phyloP scores from a whole-genome alignment of 2,797 vertebrate species.

The Acanthurus leucopareius region DNA sequence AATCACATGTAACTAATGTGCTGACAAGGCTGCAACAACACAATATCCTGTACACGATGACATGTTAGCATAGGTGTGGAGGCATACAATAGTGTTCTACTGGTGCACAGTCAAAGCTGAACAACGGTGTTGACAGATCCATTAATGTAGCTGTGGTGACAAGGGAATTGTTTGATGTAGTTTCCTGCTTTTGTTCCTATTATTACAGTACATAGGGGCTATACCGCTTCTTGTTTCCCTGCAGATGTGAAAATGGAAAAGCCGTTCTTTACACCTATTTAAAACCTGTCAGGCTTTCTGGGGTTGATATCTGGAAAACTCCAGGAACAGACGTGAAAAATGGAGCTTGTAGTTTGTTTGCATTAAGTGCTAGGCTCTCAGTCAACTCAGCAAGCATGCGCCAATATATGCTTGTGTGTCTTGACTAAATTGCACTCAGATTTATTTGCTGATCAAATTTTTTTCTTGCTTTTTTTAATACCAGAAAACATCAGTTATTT shows the following conservation, averaged over 20 bases:
- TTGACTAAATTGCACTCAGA: constrained; percentile 25
- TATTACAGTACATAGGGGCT: background rate
- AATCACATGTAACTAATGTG: background rate
- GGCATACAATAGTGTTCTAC: background rate
- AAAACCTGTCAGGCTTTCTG: background rate
- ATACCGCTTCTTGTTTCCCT: background rate
- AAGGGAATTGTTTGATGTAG: background rate
- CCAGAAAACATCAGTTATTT: too few species aligned
- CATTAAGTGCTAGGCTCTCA: constrained; percentile 2
- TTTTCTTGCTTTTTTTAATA: too few species aligned
- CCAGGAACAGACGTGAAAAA: constrained; percentile 24
- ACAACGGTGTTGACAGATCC: constrained; percentile 8
- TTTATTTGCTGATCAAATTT: constrained; percentile 11
- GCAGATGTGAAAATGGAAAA: background rate
- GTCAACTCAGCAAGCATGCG: constrained; percentile 6
- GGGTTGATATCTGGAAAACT: constrained; percentile 9
- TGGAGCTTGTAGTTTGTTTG: background rate
- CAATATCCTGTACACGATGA: background rate
- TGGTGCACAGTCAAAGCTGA: constrained; percentile 7
- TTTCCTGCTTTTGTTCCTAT: background rate
- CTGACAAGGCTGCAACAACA: background rate
- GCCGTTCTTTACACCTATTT: background rate
- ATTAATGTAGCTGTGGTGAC: constrained; percentile 18
- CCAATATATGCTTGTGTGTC: constrained; percentile 19
- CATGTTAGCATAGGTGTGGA: background rate